Evolutionary conservation across 2,113 vertebrate species (phyloP), one percentile per base, ranked within the genome.

Genomic region (Telmatochromis sp.): DNA sequence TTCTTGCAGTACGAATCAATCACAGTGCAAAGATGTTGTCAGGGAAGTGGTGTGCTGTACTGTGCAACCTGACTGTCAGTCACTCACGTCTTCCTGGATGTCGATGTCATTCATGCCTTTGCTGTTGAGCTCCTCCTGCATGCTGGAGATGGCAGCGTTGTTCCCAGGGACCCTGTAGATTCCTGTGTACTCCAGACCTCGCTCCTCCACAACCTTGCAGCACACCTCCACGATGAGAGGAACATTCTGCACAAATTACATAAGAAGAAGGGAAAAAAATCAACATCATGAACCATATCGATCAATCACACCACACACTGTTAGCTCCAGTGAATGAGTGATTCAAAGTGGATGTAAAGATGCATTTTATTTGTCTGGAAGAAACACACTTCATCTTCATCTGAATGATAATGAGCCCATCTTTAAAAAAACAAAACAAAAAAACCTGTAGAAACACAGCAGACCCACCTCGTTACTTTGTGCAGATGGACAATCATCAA

Each of bases 111-210:
- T 95, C 96, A 98, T 97, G 86, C 98, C 98, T 96, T 98, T 98
- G 95, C 97, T 96, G 95, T 97, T 99, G 89, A 99, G 98, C 65
- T 99, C 99, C 90, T 99, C 99, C 83, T 99, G 99, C 98, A 99
- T 98, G 94, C 96, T 99, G 87, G 98, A 99, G 94, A 99, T 99
- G 91, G 98, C 98, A 58, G 98, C 97, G 10, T 99, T 99, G 95
- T 99, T 99, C 57, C 99, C 99, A 11, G 99, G 99, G 31, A 99
- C 98, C 93, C 99, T 96, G 93, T 99, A 99, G 95, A 99, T 99
- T 51, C 99, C 99, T 7, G 98, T 99, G 94, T 98, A 99, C 89
- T 99, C 98, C 90, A 99, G 96, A 37, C 99, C 99, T 89, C 98
- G 95, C 93, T 99, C 99, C 96, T 99, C 99, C 93, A 99, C 98